Evolutionary conservation across 1,140 invertebrate genomes (phyloP).

Genomic region (Drosophila carrolli): DNA sequence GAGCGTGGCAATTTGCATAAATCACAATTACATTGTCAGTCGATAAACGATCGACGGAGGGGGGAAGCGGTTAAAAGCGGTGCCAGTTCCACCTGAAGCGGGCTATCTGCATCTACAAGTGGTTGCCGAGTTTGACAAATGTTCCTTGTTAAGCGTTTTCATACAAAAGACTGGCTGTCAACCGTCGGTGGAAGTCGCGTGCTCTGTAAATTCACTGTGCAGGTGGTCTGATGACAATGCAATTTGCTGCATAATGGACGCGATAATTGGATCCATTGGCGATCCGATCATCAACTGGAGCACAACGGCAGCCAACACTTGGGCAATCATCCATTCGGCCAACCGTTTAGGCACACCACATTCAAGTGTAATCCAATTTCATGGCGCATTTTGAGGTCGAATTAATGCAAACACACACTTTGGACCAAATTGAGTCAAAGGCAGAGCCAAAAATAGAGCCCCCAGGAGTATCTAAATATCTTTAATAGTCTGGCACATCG

Average conservation of each 20-base stretch:
- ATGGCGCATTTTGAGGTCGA: conserved; percentile 55
- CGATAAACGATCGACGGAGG: conserved; percentile 63
- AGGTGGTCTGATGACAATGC: conserved; percentile 61
- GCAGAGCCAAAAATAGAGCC: conserved; percentile 42
- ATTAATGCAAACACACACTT: conserved; percentile 68
- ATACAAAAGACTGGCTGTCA: conserved; percentile 57
- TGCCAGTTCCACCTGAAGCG: conserved; percentile 28
- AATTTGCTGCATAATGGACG: conserved; percentile 44
- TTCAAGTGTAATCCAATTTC: conserved; percentile 53
- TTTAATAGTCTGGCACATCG: conserved; percentile 73
- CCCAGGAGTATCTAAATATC: conserved; percentile 49
- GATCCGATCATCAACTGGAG: conserved; percentile 7
- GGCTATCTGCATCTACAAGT: conserved; percentile 49
- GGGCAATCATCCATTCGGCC: conserved; percentile 16
- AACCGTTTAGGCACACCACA: conserved; percentile 4
- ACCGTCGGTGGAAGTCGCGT: conserved; percentile 42
- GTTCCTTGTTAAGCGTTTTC: conserved; percentile 53
- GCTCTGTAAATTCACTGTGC: conserved; percentile 26
- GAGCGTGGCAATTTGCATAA: conserved; percentile 72
- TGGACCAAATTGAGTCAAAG: conserved; percentile 52
- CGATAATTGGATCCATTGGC: conserved; percentile 34
- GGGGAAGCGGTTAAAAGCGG: conserved; percentile 43
- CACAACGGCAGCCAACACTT: conserved; percentile 17
- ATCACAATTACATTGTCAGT: conserved; percentile 80
- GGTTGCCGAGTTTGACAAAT: conserved; percentile 60